Conservation (phyloP, 2,888 invertebrate genomes). For the Parnassius mnemosyne region DNA sequence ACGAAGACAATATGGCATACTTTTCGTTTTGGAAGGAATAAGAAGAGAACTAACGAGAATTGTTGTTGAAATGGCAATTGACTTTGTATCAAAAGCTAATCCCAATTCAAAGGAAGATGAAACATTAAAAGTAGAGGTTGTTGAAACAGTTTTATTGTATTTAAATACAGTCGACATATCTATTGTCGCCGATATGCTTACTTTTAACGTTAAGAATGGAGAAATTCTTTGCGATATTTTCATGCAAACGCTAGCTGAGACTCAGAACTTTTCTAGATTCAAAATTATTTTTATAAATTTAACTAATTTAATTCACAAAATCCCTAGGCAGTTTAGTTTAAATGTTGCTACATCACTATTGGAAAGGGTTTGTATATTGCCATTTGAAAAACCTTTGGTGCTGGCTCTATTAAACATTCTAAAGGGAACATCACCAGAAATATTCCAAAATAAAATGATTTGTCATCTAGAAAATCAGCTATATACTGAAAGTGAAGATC, state of each 20-base stretch:
- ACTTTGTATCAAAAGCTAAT: conserved; percentile 39
- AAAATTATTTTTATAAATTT: conserved; percentile 56
- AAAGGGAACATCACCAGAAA: conserved; percentile 43
- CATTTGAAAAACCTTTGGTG: conserved; percentile 46
- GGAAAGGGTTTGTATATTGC: conserved; percentile 60
- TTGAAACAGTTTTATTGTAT: conserved; percentile 50
- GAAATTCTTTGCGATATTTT: conserved; percentile 51
- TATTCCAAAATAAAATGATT: conserved; percentile 48
- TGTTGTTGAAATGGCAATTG: conserved; percentile 55
- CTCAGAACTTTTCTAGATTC: conserved; percentile 66
- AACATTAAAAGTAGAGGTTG: conserved; percentile 34
- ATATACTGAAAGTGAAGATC: conserved; percentile 29
- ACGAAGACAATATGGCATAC: conserved; percentile 42
- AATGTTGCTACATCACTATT: conserved; percentile 48
- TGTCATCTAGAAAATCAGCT: conserved; percentile 49
- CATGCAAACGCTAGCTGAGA: conserved; percentile 51
- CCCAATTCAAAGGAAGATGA: conserved; percentile 34
- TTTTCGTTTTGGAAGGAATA: conserved; percentile 48
- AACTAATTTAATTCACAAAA: conserved; percentile 45
- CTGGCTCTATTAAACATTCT: conserved; percentile 49
- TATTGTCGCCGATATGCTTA: conserved; percentile 45
- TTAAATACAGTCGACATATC: conserved; percentile 48
- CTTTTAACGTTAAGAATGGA: conserved; percentile 26
- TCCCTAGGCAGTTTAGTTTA: conserved; percentile 40
- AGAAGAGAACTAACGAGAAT: conserved; percentile 46